phyloP scores from a whole-genome alignment of 2,113 vertebrate species.

The Sula dactylatra region DNA sequence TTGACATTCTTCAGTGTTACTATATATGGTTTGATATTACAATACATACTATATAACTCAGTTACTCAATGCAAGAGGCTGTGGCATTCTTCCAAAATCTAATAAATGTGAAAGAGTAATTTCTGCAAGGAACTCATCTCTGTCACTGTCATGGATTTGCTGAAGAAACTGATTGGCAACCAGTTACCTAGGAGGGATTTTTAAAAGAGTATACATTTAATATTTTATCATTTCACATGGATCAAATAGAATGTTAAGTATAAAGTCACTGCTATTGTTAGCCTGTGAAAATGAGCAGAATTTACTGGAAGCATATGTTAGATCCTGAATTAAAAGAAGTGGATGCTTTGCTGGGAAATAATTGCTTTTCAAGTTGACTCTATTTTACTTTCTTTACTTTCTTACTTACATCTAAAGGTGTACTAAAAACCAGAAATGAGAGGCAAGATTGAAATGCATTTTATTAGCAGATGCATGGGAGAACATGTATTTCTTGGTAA shows the following conservation, averaged over 20 bases:
- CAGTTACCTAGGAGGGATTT: not conserved
- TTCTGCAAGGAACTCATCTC: not conserved
- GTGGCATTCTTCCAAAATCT: not conserved
- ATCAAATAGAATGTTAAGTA: not conserved
- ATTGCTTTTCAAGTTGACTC: constrained; percentile 14
- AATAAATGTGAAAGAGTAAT: not conserved
- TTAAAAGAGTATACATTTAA: not conserved
- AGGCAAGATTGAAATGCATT: constrained; percentile 16
- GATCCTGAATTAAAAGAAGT: not conserved
- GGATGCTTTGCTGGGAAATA: not conserved
- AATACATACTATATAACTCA: not conserved
- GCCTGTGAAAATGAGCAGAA: not conserved
- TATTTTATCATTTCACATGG: not conserved
- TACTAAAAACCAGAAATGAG: constrained; percentile 21
- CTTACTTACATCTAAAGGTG: not conserved
- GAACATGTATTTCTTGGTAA: constrained; percentile 14
- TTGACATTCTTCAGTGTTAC: not conserved
- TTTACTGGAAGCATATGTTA: not conserved
- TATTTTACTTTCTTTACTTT: not conserved
- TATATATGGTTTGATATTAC: not conserved
- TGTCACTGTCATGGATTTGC: not conserved
- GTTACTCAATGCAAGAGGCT: not conserved
- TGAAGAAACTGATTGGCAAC: not conserved
- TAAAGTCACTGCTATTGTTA: not conserved
- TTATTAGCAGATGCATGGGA: not conserved